A percentile compares a stretch with the other conserved stretches of the same genome.
Evolutionary conservation across 2,113 vertebrate genomes (phyloP).

Genomic region (Oenanthe oenanthe): DNA sequence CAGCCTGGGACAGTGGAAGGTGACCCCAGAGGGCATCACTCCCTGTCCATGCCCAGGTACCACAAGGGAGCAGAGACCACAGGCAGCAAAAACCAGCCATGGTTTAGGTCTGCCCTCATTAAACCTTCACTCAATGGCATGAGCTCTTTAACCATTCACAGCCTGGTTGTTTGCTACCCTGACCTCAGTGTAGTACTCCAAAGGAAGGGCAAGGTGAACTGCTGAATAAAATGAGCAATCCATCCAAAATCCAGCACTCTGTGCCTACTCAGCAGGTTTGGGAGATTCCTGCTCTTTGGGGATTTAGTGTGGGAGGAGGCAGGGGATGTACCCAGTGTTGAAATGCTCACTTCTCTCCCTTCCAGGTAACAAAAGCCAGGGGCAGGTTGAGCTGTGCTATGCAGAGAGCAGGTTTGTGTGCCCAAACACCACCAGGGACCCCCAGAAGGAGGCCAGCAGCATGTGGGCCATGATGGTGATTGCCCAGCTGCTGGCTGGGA

Average conservation of each 20-base stretch:
- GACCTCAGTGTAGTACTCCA: neutral
- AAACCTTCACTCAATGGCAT: neutral
- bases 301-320: neutral
- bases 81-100: neutral
- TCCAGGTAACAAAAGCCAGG: conserved; percentile 74
- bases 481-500: conserved; percentile 90
- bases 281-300: neutral
- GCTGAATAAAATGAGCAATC: neutral
- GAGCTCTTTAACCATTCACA: neutral
- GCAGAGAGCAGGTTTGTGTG: conserved; percentile 47
- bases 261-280: neutral
- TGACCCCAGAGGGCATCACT: neutral
- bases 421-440: neutral
- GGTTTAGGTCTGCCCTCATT: neutral
- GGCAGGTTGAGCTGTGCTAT: conserved; percentile 68
- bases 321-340: neutral
- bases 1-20: accelerated
- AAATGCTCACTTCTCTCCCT: neutral
- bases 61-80: neutral
- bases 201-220: neutral
- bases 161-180: neutral
- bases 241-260: neutral
- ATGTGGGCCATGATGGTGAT: conserved; percentile 90
- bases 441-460: conserved; percentile 75
- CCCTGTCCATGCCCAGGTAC: neutral